phyloP scores from a whole-genome alignment of 2,797 vertebrate genomes.

The Alauda arvensis region DNA sequence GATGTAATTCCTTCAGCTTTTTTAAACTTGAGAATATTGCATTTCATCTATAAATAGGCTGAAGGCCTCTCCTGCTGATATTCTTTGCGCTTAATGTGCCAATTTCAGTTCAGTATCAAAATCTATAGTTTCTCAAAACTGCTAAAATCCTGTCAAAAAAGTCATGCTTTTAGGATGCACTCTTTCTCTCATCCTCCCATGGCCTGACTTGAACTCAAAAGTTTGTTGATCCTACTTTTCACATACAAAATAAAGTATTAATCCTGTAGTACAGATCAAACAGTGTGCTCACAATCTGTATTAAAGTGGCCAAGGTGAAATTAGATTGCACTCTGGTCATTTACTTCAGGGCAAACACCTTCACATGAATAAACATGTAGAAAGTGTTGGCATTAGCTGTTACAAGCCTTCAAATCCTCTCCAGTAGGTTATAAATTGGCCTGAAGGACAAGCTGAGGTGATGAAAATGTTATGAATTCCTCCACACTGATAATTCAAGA shows the following conservation, averaged over 20 bases:
- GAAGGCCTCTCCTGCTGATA: background rate
- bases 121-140: slow-evolving; percentile 16
- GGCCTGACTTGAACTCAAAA: background rate
- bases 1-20: slow-evolving; percentile 11
- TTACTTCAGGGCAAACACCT: background rate
- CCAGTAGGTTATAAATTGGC: background rate
- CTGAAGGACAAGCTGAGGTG: background rate
- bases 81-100: background rate
- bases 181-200: background rate
- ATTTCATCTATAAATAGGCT: background rate
- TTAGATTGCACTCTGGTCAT: background rate
- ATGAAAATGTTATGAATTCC: background rate
- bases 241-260: background rate
- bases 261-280: background rate
- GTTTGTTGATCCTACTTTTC: background rate
- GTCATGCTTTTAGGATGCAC: background rate
- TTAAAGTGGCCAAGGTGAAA: background rate
- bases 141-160: slow-evolving; percentile 9
- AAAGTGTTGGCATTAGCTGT: background rate
- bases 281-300: background rate
- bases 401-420: background rate
- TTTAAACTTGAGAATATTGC: slow-evolving; percentile 18
- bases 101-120: slow-evolving; percentile 43
- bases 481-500: background rate
- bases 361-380: background rate